These are phyloP conservation scores for Nycteola revayana DNA, from an alignment of 2,888 invertebrate genomes.

Conservation along the genomic window DNA sequence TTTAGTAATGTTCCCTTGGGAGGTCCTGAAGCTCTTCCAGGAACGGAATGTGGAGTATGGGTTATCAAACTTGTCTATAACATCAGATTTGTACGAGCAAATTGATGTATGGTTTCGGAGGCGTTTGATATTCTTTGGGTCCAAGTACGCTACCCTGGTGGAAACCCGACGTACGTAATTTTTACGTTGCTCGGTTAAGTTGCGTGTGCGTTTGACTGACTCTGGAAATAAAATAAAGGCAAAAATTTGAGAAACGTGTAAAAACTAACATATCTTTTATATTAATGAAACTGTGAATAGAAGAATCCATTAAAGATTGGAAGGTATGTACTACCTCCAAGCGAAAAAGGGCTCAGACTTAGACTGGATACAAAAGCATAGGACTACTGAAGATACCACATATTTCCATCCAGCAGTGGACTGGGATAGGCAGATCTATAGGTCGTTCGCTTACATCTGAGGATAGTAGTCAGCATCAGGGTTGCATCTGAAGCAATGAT, in stretches of 20 bases:
- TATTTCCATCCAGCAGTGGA: too few species aligned
- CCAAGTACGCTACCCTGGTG: slow-evolving; percentile 74
- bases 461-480: too few species aligned
- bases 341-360: background rate
- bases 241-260: too few species aligned
- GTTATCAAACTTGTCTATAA: slow-evolving; percentile 56
- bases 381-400: too few species aligned
- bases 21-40: slow-evolving; percentile 72
- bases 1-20: slow-evolving; percentile 57
- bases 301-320: too few species aligned
- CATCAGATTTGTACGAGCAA: slow-evolving; percentile 64
- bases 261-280: too few species aligned
- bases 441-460: too few species aligned
- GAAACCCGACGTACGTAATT: slow-evolving; percentile 85
- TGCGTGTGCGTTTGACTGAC: slow-evolving; percentile 77
- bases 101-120: slow-evolving; percentile 67
- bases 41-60: slow-evolving; percentile 71
- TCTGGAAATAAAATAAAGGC: too few species aligned
- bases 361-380: background rate
- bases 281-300: too few species aligned
- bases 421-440: too few species aligned
- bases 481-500: too few species aligned
- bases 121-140: slow-evolving; percentile 54
- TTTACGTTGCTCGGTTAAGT: slow-evolving; percentile 84
- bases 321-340: too few species aligned